phyloP scores from a whole-genome alignment of 2,113 vertebrate genomes.

The Psittacula cyanocephala region DNA sequence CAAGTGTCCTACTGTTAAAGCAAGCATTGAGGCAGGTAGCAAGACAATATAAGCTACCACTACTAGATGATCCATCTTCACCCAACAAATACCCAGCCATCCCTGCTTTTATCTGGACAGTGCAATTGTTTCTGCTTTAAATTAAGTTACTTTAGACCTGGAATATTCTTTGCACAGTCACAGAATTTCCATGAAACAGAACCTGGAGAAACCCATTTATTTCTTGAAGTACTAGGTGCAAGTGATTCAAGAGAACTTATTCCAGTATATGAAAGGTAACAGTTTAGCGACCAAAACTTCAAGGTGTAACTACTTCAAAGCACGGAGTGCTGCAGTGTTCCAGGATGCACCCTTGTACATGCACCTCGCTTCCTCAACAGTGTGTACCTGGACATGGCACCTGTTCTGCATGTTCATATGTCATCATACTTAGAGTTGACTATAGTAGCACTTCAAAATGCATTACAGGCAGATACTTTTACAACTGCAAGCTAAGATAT shows the following conservation, averaged over 20 bases:
- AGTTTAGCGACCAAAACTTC: not conserved
- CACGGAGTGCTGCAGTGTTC: not conserved
- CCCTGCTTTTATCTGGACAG: not conserved
- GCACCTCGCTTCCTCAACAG: not conserved
- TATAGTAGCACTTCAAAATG: not conserved
- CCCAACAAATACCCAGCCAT: not conserved
- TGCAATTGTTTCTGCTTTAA: not conserved
- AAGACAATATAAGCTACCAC: not conserved
- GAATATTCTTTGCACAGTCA: not conserved
- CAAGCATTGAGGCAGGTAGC: not conserved
- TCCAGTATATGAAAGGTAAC: not conserved
- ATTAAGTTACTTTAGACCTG: not conserved
- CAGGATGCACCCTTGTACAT: not conserved
- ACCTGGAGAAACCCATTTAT: not conserved
- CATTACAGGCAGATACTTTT: not conserved
- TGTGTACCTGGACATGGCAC: fast-evolving
- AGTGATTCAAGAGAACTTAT: not conserved
- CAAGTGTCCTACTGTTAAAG: not conserved
- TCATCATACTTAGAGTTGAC: not conserved
- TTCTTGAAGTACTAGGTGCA: not conserved
- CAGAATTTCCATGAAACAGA: not conserved
- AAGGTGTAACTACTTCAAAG: not conserved
- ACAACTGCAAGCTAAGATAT: not conserved
- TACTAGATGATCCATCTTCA: not conserved
- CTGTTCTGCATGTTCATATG: fast-evolving